Percentiles rank a stretch among this genome's conserved stretches.
Evolutionary conservation across 2,888 invertebrate species (phyloP).

Genomic region (Mythimna vitellina): DNA sequence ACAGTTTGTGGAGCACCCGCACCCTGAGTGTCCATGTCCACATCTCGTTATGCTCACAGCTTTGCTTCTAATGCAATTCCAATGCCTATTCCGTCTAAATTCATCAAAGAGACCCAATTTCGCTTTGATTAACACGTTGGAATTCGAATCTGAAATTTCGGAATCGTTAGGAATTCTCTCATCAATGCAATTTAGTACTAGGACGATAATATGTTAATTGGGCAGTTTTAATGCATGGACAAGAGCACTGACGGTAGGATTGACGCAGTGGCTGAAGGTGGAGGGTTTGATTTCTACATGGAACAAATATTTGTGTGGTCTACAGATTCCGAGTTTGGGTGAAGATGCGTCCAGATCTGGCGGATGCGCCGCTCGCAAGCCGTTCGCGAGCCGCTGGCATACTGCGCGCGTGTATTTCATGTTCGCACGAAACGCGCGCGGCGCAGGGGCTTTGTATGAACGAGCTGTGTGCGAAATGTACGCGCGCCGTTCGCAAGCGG

Average conservation of each 20-base stretch:
- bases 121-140: conserved; percentile 14
- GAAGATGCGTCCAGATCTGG: no score
- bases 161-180: background rate
- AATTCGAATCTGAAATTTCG: background rate
- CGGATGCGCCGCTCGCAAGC: no score
- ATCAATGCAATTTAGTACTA: background rate
- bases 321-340: no score
- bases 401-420: no score
- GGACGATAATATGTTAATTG: background rate
- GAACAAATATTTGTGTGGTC: no score
- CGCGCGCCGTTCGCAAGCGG: no score
- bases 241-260: background rate
- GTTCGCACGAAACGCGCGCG: no score
- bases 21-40: background rate
- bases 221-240: background rate
- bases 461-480: no score
- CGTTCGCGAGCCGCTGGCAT: no score
- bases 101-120: conserved; percentile 23
- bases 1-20: background rate
- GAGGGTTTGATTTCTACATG: no score
- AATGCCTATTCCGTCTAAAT: conserved; percentile 8
- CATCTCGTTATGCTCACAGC: background rate
- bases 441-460: no score
- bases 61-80: background rate
- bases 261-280: no score